These are phyloP conservation scores for Diloba caeruleocephala DNA, from an alignment of 2,888 invertebrate species.

Conservation along the genomic window DNA sequence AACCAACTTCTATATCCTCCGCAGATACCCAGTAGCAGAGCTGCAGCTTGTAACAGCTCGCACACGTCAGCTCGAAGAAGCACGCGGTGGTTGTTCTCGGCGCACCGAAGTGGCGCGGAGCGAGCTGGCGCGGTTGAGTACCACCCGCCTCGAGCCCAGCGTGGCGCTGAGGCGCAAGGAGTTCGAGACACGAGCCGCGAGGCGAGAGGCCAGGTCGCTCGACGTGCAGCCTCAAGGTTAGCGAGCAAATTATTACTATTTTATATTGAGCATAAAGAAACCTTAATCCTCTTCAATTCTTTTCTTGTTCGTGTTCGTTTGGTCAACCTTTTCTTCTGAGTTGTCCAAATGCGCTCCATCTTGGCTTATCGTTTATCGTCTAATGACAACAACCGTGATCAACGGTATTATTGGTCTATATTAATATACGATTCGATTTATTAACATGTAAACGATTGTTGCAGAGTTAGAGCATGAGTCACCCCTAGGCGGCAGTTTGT, in stretches of 20 bases:
- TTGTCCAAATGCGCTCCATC: too few species aligned
- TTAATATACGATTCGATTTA: too few species aligned
- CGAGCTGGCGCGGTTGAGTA: constrained; percentile 91
- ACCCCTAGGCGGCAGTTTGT: constrained; percentile 88
- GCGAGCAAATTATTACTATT: too few species aligned
- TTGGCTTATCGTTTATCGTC: too few species aligned
- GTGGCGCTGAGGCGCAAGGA: constrained; percentile 93
- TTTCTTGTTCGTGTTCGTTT: too few species aligned
- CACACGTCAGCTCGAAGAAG: constrained; percentile 92
- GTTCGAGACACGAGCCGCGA: constrained; percentile 90
- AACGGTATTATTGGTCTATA: too few species aligned
- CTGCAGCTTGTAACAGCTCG: constrained; percentile 92
- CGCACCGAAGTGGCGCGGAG: constrained; percentile 91
- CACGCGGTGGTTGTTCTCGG: constrained; percentile 90
- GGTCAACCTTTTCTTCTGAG: too few species aligned
- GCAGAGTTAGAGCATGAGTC: constrained; percentile 85
- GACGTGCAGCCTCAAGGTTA: constrained; percentile 84
- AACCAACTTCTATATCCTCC: background rate
- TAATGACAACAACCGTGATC: too few species aligned
- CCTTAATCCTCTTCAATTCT: too few species aligned
- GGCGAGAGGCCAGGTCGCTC: constrained; percentile 81
- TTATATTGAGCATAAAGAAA: too few species aligned
- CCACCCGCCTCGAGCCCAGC: constrained; percentile 92
- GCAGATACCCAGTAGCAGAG: constrained; percentile 83
- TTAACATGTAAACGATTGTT: constrained; percentile 29